A percentile compares a stretch with the other conserved stretches of the same genome.
Evolutionary conservation across 1,140 invertebrate genomes (phyloP).

Genomic region (Papilio helenus): DNA sequence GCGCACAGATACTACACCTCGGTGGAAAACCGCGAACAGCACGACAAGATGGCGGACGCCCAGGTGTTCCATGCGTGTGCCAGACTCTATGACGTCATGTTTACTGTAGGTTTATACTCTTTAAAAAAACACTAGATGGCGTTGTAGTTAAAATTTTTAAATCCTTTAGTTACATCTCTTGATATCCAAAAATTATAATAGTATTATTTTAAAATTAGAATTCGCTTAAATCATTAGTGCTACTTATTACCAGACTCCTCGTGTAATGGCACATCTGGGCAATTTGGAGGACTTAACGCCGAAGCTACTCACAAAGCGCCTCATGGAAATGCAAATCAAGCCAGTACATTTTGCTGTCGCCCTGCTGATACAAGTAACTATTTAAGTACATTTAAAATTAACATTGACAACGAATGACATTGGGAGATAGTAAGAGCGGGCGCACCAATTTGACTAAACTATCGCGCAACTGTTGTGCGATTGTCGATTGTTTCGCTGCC

Average conservation of each 20-base stretch:
- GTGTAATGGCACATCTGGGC: slow-evolving; percentile 61
- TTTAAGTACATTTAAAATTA: slow-evolving; percentile 15
- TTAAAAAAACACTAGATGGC: background rate
- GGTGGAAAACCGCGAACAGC: slow-evolving; percentile 67
- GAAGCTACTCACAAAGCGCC: slow-evolving; percentile 53
- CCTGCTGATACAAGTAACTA: slow-evolving; percentile 66
- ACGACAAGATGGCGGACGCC: slow-evolving; percentile 72
- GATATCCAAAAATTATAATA: too few relatives aligned
- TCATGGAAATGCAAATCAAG: slow-evolving; percentile 63
- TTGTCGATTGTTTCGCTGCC: too few relatives aligned
- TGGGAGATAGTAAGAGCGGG: too few relatives aligned
- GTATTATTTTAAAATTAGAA: too few relatives aligned
- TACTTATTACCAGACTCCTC: slow-evolving; percentile 55
- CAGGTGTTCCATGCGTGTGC: slow-evolving; percentile 74
- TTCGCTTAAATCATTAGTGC: too few relatives aligned
- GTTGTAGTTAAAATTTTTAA: background rate
- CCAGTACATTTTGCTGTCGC: slow-evolving; percentile 65
- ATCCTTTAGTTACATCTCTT: too few relatives aligned
- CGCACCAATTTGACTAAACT: too few relatives aligned
- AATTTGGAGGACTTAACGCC: slow-evolving; percentile 66
- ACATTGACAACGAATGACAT: too few relatives aligned
- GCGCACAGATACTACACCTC: slow-evolving; percentile 72
- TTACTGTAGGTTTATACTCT: slow-evolving; percentile 52
- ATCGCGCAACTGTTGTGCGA: too few relatives aligned
- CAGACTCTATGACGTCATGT: slow-evolving; percentile 69